Percentiles rank a stretch among this genome's conserved stretches.
Conservation (phyloP, 2,113 vertebrate species). For the Bujurquina vittata region DNA sequence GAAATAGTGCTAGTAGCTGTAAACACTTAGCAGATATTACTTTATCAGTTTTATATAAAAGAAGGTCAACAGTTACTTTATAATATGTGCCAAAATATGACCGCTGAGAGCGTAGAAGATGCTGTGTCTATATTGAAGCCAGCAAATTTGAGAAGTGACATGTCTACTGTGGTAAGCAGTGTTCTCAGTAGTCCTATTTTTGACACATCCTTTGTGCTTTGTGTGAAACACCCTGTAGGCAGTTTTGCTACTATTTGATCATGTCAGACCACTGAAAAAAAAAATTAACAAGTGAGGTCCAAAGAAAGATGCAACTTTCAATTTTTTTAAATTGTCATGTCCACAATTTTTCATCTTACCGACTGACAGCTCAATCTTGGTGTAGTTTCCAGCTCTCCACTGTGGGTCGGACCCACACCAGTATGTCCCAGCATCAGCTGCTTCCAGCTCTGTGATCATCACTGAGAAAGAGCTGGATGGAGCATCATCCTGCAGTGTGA, state of each 20-base stretch:
- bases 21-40: too few species aligned
- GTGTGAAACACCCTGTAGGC: neutral
- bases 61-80: too few species aligned
- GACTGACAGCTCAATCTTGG: conserved; percentile 38
- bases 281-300: neutral
- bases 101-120: too few species aligned
- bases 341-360: conserved; percentile 24
- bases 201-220: neutral
- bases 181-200: neutral
- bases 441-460: conserved; percentile 25
- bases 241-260: neutral
- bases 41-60: too few species aligned
- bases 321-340: neutral
- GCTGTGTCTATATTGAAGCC: neutral
- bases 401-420: conserved; percentile 58
- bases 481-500: conserved; percentile 2
- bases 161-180: neutral
- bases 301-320: neutral
- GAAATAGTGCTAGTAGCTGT: too few species aligned
- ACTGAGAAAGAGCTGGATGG: conserved; percentile 40
- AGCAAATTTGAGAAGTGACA: neutral
- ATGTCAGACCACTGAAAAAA: neutral
- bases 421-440: conserved; percentile 43
- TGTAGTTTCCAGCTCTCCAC: conserved; percentile 31
- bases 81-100: too few species aligned